Evolutionary conservation across 2,113 vertebrate genomes (phyloP).

Genomic region (Etheostoma cragini): DNA sequence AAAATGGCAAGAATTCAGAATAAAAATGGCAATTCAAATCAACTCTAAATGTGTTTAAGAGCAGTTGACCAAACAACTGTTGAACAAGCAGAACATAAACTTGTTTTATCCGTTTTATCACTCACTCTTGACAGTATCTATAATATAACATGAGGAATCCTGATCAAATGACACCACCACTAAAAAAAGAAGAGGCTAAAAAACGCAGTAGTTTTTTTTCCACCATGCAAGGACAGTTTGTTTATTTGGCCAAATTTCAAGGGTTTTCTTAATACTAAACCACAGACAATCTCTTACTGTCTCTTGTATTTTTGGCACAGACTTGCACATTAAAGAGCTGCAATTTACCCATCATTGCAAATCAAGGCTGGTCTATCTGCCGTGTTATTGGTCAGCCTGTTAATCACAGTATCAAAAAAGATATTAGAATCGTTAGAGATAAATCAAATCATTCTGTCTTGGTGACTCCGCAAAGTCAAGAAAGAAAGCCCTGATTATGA

Average conservation of each 20-base stretch:
- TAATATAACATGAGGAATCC: background rate
- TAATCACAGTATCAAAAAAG: background rate
- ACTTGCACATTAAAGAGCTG: conserved; percentile 4
- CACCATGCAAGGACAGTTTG: background rate
- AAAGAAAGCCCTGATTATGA: background rate
- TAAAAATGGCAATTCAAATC: no score
- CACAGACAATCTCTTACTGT: background rate
- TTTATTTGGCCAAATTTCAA: conserved; percentile 32
- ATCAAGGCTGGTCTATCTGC: background rate
- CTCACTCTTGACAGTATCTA: background rate
- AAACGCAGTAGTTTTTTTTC: conserved; percentile 1
- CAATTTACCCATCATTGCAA: background rate
- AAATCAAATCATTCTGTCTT: background rate
- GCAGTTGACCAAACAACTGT: no score
- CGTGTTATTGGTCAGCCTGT: background rate
- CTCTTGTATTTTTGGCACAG: conserved; percentile 10
- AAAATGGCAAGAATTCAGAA: no score
- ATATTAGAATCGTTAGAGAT: background rate
- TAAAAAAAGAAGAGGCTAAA: background rate
- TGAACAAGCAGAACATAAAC: no score
- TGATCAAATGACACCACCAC: background rate
- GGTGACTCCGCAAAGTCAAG: background rate
- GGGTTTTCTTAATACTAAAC: conserved; percentile 15
- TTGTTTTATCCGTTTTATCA: no score
- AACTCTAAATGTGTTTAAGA: no score